Percentiles rank a stretch among this genome's conserved stretches.
These are phyloP conservation scores for Aporrectodea caliginosa DNA, from an alignment of 1,140 invertebrate genomes.

Conservation along the genomic window DNA sequence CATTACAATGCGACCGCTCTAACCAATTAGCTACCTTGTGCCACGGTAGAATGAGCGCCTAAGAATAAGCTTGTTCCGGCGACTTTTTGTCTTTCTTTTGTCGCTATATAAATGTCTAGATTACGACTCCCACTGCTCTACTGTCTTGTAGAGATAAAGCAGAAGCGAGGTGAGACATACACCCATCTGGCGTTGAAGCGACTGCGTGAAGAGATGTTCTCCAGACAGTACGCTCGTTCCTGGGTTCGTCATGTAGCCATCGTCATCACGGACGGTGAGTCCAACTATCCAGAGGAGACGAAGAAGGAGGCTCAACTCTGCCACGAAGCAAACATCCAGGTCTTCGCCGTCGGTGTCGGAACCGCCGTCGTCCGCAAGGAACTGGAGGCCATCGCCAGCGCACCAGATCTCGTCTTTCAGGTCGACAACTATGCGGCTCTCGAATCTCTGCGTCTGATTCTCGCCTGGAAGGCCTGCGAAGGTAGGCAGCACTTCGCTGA, in stretches of 20 bases:
- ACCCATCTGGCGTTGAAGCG: slow-evolving; percentile 7
- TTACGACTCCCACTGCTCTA: too few relatives aligned
- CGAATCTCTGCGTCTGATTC: background rate
- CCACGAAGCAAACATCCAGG: background rate
- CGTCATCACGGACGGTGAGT: slow-evolving; percentile 12
- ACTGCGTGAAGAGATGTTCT: background rate
- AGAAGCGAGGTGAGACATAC: background rate
- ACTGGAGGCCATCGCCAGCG: background rate
- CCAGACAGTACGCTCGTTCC: background rate
- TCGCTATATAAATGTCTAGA: too few relatives aligned
- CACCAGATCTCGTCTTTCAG: background rate
- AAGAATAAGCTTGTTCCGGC: too few relatives aligned
- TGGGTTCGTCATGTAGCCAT: background rate
- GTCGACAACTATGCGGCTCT: background rate
- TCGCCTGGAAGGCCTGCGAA: background rate
- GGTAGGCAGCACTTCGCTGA: too few relatives aligned
- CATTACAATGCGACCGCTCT: too few relatives aligned
- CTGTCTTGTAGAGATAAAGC: background rate
- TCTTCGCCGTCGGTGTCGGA: slow-evolving; percentile 1
- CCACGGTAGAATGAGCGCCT: too few relatives aligned
- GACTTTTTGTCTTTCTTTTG: too few relatives aligned
- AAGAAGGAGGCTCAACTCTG: background rate
- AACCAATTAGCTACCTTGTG: too few relatives aligned
- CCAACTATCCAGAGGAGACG: background rate
- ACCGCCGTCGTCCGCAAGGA: background rate